Percentiles rank a stretch among this genome's conserved stretches.
Evolutionary conservation across 2,888 invertebrate species (phyloP).

Genomic region (Philereme transversata): DNA sequence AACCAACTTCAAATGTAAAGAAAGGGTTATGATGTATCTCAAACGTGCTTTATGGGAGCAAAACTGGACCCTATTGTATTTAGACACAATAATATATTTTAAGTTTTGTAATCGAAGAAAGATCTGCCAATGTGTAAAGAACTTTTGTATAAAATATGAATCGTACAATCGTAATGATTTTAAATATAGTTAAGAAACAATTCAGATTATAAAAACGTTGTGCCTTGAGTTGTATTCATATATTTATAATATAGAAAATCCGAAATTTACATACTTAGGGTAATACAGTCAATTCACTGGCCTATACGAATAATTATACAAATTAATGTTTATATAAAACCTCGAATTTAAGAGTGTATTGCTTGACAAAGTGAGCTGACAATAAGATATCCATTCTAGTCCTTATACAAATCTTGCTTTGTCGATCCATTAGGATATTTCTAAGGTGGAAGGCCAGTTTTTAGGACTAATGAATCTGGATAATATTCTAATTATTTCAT

Average conservation of each 20-base stretch:
- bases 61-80: constrained; percentile 31
- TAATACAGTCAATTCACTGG: constrained; percentile 78
- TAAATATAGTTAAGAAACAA: constrained; percentile 55
- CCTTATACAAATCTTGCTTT: constrained; percentile 70
- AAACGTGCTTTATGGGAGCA: constrained; percentile 49
- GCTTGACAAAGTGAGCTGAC: constrained; percentile 76
- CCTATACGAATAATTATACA: constrained; percentile 69
- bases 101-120: constrained; percentile 59
- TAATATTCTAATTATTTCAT: constrained; percentile 19
- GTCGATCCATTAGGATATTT: constrained; percentile 48
- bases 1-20: constrained; percentile 48
- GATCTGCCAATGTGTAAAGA: constrained; percentile 71
- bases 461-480: constrained; percentile 28
- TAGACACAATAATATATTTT: constrained; percentile 41
- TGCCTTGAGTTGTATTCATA: constrained; percentile 80
- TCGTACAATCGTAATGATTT: constrained; percentile 61
- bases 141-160: constrained; percentile 47
- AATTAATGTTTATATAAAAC: constrained; percentile 59
- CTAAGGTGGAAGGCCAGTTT: constrained; percentile 27
- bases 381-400: constrained; percentile 79
- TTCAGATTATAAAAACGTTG: constrained; percentile 61
- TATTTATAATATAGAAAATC: constrained; percentile 50
- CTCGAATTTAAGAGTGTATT: constrained; percentile 78
- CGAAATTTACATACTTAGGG: constrained; percentile 68
- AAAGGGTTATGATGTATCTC: constrained; percentile 46